phyloP scores from a whole-genome alignment of 1,140 invertebrate genomes.

The Zaprionus tsacasi region DNA sequence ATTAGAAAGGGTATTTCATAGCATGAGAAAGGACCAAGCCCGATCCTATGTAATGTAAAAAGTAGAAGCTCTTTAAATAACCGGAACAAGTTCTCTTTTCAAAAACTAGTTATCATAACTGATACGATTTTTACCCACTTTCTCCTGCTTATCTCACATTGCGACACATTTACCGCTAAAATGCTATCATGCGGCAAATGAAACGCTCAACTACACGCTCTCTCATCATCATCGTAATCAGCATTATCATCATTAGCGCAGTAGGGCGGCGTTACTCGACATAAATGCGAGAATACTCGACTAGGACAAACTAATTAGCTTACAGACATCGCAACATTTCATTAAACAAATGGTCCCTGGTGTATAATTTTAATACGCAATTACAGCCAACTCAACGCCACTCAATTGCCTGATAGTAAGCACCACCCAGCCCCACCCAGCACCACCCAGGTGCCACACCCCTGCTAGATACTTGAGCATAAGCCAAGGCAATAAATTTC shows the following conservation, averaged over 20 bases:
- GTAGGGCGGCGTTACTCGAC: conserved; percentile 38
- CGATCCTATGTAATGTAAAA: no score
- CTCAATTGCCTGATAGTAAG: conserved; percentile 70
- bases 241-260: conserved; percentile 18
- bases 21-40: no score
- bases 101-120: background rate
- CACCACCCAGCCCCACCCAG: background rate
- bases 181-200: conserved; percentile 34
- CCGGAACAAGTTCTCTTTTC: no score
- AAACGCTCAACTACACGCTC: conserved; percentile 26
- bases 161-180: conserved; percentile 12
- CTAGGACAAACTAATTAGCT: conserved; percentile 70
- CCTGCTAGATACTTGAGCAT: conserved; percentile 25
- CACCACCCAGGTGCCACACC: background rate
- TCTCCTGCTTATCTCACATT: background rate
- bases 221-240: conserved; percentile 7
- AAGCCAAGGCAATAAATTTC: conserved; percentile 74
- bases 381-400: conserved; percentile 75
- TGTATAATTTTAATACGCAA: conserved; percentile 81
- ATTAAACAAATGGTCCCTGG: conserved; percentile 78
- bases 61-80: no score
- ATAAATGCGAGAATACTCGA: conserved; percentile 51
- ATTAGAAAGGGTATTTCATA: no score
- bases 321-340: conserved; percentile 74
- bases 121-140: background rate